phyloP scores from a whole-genome alignment of 1,140 invertebrate genomes.

The Drosophila chauvacae region DNA sequence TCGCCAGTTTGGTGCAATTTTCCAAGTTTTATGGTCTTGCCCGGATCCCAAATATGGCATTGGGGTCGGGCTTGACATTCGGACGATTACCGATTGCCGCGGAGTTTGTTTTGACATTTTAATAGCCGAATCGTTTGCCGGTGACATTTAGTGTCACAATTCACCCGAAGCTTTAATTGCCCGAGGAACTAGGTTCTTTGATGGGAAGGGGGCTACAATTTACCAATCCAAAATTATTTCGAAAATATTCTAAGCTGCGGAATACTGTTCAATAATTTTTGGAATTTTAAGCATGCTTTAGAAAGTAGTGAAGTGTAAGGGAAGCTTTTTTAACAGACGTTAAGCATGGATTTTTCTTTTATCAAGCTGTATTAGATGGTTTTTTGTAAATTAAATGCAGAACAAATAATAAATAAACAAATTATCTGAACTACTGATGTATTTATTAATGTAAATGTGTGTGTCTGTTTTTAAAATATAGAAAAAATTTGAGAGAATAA shows the following conservation, averaged over 20 bases:
- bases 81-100: conserved; percentile 35
- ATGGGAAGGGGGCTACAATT: not conserved
- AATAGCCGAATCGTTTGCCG: conserved; percentile 62
- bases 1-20: conserved; percentile 46
- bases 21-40: conserved; percentile 60
- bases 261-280: not conserved
- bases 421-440: no score
- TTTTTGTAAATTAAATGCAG: no score
- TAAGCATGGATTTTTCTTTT: no score
- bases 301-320: not conserved
- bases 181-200: not conserved
- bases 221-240: not conserved
- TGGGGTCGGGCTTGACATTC: conserved; percentile 34
- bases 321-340: not conserved
- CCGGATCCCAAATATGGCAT: conserved; percentile 59
- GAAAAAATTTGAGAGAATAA: no score
- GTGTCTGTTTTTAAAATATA: no score
- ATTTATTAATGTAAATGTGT: no score
- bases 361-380: no score
- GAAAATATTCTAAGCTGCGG: not conserved
- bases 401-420: no score
- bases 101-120: conserved; percentile 77
- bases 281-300: not conserved
- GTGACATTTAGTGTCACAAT: conserved; percentile 75
- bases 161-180: conserved; percentile 42